phyloP scores from a whole-genome alignment of 2,888 invertebrate genomes.

The Eupithecia exiguata region DNA sequence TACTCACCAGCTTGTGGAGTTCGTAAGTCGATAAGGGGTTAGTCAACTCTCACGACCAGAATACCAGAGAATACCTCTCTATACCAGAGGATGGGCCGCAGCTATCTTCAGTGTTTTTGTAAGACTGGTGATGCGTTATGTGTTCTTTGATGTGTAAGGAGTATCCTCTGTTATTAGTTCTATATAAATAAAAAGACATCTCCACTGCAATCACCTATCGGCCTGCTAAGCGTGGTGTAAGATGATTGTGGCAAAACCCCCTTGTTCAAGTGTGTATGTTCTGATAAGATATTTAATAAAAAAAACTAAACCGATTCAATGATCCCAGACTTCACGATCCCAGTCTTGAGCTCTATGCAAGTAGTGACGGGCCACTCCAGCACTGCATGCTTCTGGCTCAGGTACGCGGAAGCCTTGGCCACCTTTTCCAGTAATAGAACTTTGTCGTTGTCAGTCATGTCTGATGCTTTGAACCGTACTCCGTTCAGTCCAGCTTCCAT shows the following conservation, averaged over 20 bases:
- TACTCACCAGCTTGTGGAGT: too few species aligned
- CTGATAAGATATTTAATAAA: neutral
- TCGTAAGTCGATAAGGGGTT: too few species aligned
- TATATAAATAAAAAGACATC: too few species aligned
- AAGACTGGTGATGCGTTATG: too few species aligned
- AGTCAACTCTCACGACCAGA: too few species aligned
- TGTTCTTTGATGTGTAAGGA: too few species aligned
- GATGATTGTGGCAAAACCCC: neutral
- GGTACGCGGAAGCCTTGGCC: constrained; percentile 68
- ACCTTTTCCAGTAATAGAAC: constrained; percentile 62
- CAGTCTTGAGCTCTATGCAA: constrained; percentile 92
- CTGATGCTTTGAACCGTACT: constrained; percentile 62
- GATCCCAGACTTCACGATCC: constrained; percentile 89
- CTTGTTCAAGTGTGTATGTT: neutral
- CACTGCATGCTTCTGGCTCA: constrained; percentile 81
- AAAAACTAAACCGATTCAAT: constrained; percentile 49
- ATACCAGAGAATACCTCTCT: too few species aligned
- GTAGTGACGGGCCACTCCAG: constrained; percentile 88
- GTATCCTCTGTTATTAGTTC: too few species aligned
- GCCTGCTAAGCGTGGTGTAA: neutral
- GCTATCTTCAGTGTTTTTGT: too few species aligned
- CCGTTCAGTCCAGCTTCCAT: constrained; percentile 79
- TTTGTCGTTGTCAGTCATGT: constrained; percentile 58
- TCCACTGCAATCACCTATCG: too few species aligned
- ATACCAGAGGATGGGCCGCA: too few species aligned